Evolutionary conservation across 2,888 invertebrate genomes (phyloP).

Genomic region (Chrysotoxum bicinctum): DNA sequence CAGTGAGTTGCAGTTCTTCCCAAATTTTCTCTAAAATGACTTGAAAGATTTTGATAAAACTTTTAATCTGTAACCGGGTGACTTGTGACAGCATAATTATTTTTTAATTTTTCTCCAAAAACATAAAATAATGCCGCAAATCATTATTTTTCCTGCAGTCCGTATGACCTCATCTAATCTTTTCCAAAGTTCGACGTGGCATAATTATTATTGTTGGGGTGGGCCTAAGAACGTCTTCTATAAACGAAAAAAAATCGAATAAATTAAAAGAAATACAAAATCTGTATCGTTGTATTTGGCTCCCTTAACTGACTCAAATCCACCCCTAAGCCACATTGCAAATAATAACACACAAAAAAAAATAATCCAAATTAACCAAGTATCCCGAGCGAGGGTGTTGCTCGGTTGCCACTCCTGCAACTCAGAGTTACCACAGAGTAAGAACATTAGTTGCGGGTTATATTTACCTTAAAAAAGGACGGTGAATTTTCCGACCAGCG

Average conservation of each 20-base stretch:
- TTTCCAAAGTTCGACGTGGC: not conserved
- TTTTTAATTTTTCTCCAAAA: too few species aligned
- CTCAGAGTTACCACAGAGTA: not conserved
- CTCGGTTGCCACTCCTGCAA: not conserved
- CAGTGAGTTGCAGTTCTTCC: too few species aligned
- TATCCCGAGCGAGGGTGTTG: not conserved
- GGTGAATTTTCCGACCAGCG: slow-evolving; percentile 53
- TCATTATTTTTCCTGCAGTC: too few species aligned
- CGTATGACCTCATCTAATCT: too few species aligned
- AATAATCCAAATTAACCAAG: not conserved
- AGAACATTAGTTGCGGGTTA: slow-evolving; percentile 51
- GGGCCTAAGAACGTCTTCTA: not conserved
- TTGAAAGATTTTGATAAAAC: too few species aligned
- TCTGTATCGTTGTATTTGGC: not conserved
- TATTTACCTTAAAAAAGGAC: slow-evolving; percentile 21
- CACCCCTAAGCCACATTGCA: not conserved
- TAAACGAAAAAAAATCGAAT: not conserved
- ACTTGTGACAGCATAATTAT: too few species aligned
- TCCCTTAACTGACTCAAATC: not conserved
- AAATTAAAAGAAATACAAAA: not conserved
- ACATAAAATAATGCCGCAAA: too few species aligned
- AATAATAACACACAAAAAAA: not conserved
- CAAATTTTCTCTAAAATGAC: too few species aligned
- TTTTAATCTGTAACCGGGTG: too few species aligned
- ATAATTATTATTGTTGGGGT: not conserved